Percentiles rank a stretch among this genome's conserved stretches.
These are phyloP conservation scores for Amazona finschi DNA, from an alignment of 2,797 vertebrate genomes.

Conservation along the genomic window DNA sequence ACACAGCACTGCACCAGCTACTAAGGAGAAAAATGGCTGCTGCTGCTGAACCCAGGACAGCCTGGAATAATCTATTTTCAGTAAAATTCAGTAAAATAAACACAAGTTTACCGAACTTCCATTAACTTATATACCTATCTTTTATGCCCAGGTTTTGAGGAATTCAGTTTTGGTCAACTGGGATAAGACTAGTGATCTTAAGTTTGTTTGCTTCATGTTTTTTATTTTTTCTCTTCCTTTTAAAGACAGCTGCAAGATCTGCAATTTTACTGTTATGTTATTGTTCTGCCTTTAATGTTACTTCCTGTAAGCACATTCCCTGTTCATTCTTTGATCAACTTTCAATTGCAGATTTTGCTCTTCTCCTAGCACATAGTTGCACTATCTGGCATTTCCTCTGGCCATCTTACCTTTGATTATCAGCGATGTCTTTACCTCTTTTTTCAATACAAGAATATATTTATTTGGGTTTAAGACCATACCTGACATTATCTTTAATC, in stretches of 20 bases:
- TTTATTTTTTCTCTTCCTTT: not conserved
- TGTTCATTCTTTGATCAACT: not conserved
- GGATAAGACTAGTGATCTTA: not conserved
- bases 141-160: not conserved
- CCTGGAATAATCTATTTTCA: not conserved
- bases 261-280: not conserved
- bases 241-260: not conserved
- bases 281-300: not conserved
- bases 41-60: too few species aligned
- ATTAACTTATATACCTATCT: not conserved
- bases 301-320: not conserved
- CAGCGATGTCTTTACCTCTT: not conserved
- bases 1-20: too few species aligned
- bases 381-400: not conserved
- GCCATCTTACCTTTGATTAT: accelerated
- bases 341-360: not conserved
- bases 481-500: not conserved
- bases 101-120: not conserved
- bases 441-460: not conserved
- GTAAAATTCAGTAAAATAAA: not conserved
- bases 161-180: not conserved
- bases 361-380: not conserved
- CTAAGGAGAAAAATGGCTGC: too few species aligned
- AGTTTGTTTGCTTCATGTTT: not conserved
- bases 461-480: not conserved